Evolutionary conservation across 2,888 invertebrate species (phyloP).

Genomic region (Hypercompe scribonia): DNA sequence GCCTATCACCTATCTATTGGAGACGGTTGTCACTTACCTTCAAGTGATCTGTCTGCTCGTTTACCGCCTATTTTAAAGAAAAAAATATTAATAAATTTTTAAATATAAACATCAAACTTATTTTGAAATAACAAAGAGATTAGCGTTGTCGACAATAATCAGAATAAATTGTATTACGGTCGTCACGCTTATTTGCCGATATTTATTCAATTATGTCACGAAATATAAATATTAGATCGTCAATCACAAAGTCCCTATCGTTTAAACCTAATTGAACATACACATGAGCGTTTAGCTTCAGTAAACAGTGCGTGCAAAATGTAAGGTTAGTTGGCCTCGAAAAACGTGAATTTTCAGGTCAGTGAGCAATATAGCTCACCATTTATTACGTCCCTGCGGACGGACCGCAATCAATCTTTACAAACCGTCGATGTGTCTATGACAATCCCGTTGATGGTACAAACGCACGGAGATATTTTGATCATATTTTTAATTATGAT

Average conservation of each 20-base stretch:
- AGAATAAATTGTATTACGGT: not conserved
- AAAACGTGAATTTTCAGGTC: not conserved
- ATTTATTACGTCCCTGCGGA: not conserved
- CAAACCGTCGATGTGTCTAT: not conserved
- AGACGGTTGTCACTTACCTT: not conserved
- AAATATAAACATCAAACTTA: not conserved
- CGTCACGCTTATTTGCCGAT: not conserved
- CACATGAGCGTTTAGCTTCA: not conserved
- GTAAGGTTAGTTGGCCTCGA: not conserved
- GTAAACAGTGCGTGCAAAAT: not conserved
- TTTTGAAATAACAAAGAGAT: not conserved
- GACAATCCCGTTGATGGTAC: not conserved
- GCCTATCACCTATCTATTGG: too few species aligned
- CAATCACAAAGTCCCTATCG: not conserved
- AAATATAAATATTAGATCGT: not conserved
- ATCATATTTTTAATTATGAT: not conserved
- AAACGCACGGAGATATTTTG: not conserved
- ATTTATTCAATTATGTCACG: not conserved
- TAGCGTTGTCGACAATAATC: not conserved
- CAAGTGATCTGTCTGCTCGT: not conserved
- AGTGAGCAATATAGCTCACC: not conserved
- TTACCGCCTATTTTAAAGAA: not conserved
- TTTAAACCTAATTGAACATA: not conserved
- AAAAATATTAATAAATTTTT: not conserved
- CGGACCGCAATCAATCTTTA: conserved; percentile 3